Evolutionary conservation across 2,113 vertebrate genomes (phyloP).

Genomic region (Prinia subflava): DNA sequence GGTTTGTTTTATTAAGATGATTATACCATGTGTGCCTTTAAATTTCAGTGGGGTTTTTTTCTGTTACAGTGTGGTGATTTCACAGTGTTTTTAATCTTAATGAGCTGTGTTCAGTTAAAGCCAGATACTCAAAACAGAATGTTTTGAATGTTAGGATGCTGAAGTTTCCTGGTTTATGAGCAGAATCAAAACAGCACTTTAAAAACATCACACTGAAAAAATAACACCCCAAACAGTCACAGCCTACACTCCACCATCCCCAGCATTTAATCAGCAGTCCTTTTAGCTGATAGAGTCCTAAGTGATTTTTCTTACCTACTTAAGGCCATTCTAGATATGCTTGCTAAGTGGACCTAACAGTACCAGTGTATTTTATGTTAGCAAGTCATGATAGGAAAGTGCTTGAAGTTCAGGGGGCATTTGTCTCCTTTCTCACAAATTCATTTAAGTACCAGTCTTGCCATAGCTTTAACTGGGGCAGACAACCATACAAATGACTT

Average conservation of each 20-base stretch:
- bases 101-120: conserved; percentile 33
- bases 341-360: conserved; percentile 70
- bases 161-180: conserved; percentile 43
- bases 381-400: conserved; percentile 77
- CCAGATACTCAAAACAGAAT: conserved; percentile 47
- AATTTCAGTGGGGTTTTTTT: neutral
- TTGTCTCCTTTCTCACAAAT: conserved; percentile 78
- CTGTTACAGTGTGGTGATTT: conserved; percentile 44
- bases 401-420: conserved; percentile 87
- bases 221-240: neutral
- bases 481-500: conserved; percentile 84
- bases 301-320: conserved; percentile 62
- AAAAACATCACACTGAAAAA: conserved; percentile 61
- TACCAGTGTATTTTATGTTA: conserved; percentile 72
- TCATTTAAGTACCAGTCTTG: conserved; percentile 80
- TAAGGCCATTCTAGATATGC: conserved; percentile 62
- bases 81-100: conserved; percentile 54
- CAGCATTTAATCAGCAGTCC: conserved; percentile 69
- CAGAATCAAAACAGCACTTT: conserved; percentile 57
- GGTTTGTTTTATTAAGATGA: conserved; percentile 41
- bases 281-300: conserved; percentile 65
- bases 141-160: conserved; percentile 30
- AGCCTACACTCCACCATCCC: neutral
- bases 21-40: conserved; percentile 10
- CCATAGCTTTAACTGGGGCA: conserved; percentile 79